Evolutionary conservation across 2,888 invertebrate genomes (phyloP), one percentile per base, ranked within the genome.

Genomic region (Pristionchus exspectatus): DNA sequence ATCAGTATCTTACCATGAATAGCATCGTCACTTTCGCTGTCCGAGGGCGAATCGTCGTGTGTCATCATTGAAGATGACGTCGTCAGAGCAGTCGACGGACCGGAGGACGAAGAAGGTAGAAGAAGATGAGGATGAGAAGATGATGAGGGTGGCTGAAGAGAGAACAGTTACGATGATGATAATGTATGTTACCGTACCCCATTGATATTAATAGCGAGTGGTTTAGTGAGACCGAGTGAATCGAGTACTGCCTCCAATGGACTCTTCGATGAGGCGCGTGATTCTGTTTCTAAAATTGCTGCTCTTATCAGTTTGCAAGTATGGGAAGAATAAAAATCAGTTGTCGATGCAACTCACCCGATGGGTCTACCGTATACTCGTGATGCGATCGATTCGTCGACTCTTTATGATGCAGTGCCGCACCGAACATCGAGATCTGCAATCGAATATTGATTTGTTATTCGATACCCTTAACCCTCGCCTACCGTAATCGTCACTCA

Each of bases 1-100:
- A 30, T 69, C 7, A 54, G 38, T 38, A 5, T 38, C 38, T 38
- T 38, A 54, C 54, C 54, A 1, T 54, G 54, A 54, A 54, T 16
- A 9, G 72, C 72, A 30, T 87, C 87, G 50, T 72, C 87, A 16
- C 54, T 50, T 30, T 87, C 87, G 27, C 54, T 50, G 38, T 87
- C 87, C 50, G 87, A 87, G 3, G 87, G 87, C 30, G 63, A 63
- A 27, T 87, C 87, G 30, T 87, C 87, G 50, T 87, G 87, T 10
- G 87, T 87, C 14, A 85, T n/a, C 44, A 54, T 54, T n/a, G 85
- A 50, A 4, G 85, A 85, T 14, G 85, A 30, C 33, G 50, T 54
- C 59, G 85, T 50, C 44, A 72, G 87, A 18, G 87, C 87, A 1
- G 87, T 69, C 24, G 87, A 87, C 2, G 85, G 85, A 16, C 85